These are phyloP conservation scores for Megalurothrips usitatus DNA, from an alignment of 2,888 invertebrate species.

Conservation along the genomic window DNA sequence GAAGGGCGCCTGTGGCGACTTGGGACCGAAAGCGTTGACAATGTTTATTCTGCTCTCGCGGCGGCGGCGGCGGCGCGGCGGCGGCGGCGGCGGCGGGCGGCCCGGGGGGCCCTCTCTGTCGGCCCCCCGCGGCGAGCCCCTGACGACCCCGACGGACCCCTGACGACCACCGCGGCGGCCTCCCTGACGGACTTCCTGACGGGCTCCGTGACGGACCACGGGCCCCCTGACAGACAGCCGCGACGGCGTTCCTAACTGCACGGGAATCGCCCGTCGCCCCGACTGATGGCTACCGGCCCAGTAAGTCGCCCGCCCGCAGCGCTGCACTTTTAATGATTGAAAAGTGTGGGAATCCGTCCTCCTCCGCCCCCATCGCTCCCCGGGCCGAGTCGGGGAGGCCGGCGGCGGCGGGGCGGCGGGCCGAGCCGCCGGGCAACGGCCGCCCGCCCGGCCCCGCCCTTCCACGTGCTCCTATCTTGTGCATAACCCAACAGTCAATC, in stretches of 20 bases:
- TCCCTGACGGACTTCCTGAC: no score
- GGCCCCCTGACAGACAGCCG: no score
- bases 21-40: no score
- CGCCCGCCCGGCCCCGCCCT: not conserved
- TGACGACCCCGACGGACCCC: no score
- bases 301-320: not conserved
- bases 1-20: not conserved
- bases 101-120: not conserved
- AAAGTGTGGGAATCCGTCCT: constrained; percentile 15
- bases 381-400: not conserved
- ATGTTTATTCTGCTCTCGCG: no score
- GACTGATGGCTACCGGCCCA: not conserved
- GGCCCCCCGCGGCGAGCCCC: no score
- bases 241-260: no score
- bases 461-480: not conserved
- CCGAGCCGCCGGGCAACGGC: not conserved
- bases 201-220: no score
- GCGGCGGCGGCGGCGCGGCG: no score
- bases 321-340: not conserved
- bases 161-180: no score
- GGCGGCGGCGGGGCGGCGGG: not conserved
- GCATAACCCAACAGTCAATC: constrained; percentile 16
- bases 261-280: no score
- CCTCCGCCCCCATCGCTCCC: not conserved
- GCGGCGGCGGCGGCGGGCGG: not conserved